Evolutionary conservation across 2,888 invertebrate species (phyloP).

Genomic region (Microctonus hyperodae): DNA sequence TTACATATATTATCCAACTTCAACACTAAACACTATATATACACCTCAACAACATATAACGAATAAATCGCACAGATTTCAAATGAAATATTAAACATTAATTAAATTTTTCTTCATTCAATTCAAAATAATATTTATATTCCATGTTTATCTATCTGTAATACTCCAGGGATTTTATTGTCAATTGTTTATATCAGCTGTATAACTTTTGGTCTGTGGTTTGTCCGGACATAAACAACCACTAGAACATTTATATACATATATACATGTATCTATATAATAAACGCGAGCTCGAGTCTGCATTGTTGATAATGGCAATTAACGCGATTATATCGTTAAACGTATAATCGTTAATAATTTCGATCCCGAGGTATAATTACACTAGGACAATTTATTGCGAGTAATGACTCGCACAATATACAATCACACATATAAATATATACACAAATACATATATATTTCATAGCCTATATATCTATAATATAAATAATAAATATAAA

Average conservation of each 20-base stretch:
- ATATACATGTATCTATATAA: not conserved
- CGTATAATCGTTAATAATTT: conserved; percentile 54
- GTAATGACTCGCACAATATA: conserved; percentile 40
- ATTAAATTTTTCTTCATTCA: too few relatives aligned
- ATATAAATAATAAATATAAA: not conserved
- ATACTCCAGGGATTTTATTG: not conserved
- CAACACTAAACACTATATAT: too few relatives aligned
- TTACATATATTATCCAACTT: too few relatives aligned
- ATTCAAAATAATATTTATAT: too few relatives aligned
- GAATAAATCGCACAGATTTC: too few relatives aligned
- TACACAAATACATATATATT: not conserved
- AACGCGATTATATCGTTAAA: conserved; percentile 54
- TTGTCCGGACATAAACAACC: conserved; percentile 22
- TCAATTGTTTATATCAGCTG: conserved; percentile 1
- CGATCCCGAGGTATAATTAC: conserved; percentile 51
- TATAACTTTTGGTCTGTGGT: not conserved
- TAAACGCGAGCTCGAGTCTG: not conserved
- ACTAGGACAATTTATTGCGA: conserved; percentile 51
- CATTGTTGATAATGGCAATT: conserved; percentile 43
- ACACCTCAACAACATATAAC: too few relatives aligned
- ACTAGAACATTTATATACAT: not conserved
- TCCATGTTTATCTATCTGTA: not conserved
- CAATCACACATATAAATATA: not conserved
- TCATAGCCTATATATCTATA: not conserved
- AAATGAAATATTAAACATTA: too few relatives aligned